Base-by-base conservation (phyloP, 2,888 invertebrate genomes). In the Salpingus planirostris region DNA sequence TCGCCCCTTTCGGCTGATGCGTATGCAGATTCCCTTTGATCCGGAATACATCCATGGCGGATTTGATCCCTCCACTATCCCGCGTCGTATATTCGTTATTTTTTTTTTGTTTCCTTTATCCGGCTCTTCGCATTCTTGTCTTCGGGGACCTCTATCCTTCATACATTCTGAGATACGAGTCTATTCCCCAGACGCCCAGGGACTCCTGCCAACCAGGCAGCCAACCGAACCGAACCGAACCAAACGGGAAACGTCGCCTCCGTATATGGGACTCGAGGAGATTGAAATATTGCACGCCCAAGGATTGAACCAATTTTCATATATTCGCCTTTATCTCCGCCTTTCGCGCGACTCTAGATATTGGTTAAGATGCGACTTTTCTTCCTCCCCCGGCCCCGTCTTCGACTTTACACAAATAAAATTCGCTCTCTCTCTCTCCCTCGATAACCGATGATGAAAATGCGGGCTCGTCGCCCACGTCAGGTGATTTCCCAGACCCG, bases 221-320 rank as follows among this genome's bases (percentile, higher is more conserved):
- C 18, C 18, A 8, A 18, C 5, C 18, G 5, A 8, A 18, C 5
- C 18, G 5, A 18, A 18, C 18, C 55, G 59, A 58, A 55, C 60
- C 58, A 62, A 60, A 60, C 59, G 58, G 59, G 59, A 60, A 60
- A 58, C 57, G 59, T 59, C 59, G 60, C 54, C 58, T 57, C 10
- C 10, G 10, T 23, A 49, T 51, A 48, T 51, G 53, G 56, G 54
- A 54, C 52, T 53, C 50, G 43, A 55, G 55, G 49, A 59, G 59
- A 62, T 61, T 62, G 62, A 61, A 60, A 61, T 62, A 62, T 61
- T 60, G 59, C 57, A 55, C 59, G 59, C 60, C 55, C 57, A 57
- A 60, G 60, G 59, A 60, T 60, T 60, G 52, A 59, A 56, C 60
- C 60, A 60, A 60, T 62, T 62, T 62, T 60, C 60, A 58, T 59